Base-by-base conservation (phyloP, 2,888 invertebrate species). In the Schizotus pectinicornis region DNA sequence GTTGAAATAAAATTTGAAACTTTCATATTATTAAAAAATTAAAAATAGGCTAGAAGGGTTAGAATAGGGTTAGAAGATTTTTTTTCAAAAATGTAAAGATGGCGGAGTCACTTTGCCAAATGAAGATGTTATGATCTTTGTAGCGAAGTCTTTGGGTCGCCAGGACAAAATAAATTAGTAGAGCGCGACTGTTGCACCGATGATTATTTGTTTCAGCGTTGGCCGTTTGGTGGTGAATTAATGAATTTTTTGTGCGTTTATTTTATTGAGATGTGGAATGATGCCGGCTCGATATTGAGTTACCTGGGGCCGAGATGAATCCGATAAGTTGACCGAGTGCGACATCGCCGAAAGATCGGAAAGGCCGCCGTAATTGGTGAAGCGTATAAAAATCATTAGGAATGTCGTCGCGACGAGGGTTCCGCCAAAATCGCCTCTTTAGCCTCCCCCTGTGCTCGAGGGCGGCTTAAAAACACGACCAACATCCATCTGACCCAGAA, bases 241-340 rank as follows among this genome's bases (percentile, higher is more conserved):
- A 41, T 7, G 6, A 38, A n/a, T 32, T 22, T 50, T 50, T 41
- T 50, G 34, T 50, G 30, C 31, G 35, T 48, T 48, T 51, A 31
- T 46, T 53, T 53, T 37, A 46, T 45, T 53, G 37, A 42, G 8
- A 33, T 47, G 37, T 41, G 39, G 35, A 52, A 41, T 39, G 39
- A 54, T 54, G 54, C 34, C 46, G 47, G 54, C 43, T 62, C 39
- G 52, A 54, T 64, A 56, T 64, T 61, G 50, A 39, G 50, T 64
- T 64, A 64, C 64, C 64, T 62, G 60, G 59, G 66, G 65, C 61
- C 64, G 56, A 43, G 62, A 66, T 66, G 64, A 60, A 58, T 59
- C 54, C 57, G 63, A 66, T 66, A 66, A 66, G 56, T 59, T 63
- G 58, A 65, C 60, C 56, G 51, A 59, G 58, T 62, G 63, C 61